Evolutionary conservation across 2,113 vertebrate genomes (phyloP).

Genomic region (Otis tarda): DNA sequence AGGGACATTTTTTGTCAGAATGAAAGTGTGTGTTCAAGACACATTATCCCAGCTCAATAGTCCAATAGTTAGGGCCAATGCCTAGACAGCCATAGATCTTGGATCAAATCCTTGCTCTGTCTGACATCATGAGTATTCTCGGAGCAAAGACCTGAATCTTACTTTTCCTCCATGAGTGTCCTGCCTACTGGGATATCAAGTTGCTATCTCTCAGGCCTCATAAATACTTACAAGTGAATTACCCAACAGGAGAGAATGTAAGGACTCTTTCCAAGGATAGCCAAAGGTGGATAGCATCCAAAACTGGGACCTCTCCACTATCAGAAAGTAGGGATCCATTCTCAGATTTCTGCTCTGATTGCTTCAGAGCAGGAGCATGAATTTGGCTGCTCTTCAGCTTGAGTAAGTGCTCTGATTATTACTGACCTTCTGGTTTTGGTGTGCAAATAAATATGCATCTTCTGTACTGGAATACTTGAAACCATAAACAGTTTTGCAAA

Average conservation of each 20-base stretch:
- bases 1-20: neutral
- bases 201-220: neutral
- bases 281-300: neutral
- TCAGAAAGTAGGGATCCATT: neutral
- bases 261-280: neutral
- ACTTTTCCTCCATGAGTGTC: neutral
- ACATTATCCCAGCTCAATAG: neutral
- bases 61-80: neutral
- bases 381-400: neutral
- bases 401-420: neutral
- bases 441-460: neutral
- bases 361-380: neutral
- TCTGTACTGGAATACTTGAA: neutral
- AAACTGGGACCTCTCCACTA: neutral
- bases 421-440: neutral
- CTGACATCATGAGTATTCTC: neutral
- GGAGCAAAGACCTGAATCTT: neutral
- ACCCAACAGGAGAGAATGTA: neutral
- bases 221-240: neutral
- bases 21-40: neutral
- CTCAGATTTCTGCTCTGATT: neutral
- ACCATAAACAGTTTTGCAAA: neutral
- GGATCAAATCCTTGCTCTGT: neutral
- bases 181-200: neutral
- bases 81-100: neutral